A percentile compares a stretch with the other conserved stretches of the same genome.
Evolutionary conservation across 2,113 vertebrate species (phyloP).

Genomic region (Serilophus lunatus): DNA sequence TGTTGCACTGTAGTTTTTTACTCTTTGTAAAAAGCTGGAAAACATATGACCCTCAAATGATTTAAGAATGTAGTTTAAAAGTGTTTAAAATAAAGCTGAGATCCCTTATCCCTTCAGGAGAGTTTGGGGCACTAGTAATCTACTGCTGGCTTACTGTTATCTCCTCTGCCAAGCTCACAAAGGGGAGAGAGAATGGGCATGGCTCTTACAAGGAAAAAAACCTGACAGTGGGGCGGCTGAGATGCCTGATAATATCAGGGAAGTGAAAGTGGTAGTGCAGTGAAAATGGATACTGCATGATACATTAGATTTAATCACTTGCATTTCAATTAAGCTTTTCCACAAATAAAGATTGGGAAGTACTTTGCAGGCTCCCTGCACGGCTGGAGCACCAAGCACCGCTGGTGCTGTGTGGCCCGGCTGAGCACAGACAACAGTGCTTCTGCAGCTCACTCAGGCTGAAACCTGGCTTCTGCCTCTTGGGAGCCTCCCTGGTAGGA

Average conservation of each 20-base stretch:
- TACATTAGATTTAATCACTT: slow-evolving; percentile 69
- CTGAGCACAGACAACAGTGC: neutral
- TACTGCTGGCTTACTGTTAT: slow-evolving; percentile 15
- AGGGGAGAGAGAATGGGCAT: slow-evolving; percentile 25
- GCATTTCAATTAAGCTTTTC: slow-evolving; percentile 68
- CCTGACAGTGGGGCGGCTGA: slow-evolving; percentile 51
- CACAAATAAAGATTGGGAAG: slow-evolving; percentile 47
- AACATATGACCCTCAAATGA: neutral
- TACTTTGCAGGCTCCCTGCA: neutral
- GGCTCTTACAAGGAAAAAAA: slow-evolving; percentile 35
- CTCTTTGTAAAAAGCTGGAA: neutral
- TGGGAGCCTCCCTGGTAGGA: neutral
- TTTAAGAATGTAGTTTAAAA: neutral
- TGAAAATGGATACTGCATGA: slow-evolving; percentile 62
- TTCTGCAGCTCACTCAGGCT: neutral
- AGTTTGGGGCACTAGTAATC: slow-evolving; percentile 10
- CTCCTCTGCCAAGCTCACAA: neutral
- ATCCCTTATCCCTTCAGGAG: neutral
- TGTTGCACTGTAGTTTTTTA: neutral
- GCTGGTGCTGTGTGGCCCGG: neutral
- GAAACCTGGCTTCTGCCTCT: neutral
- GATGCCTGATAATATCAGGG: slow-evolving; percentile 50
- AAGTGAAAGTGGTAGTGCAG: slow-evolving; percentile 60
- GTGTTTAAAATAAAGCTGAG: neutral
- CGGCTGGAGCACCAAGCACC: neutral